These are phyloP conservation scores for Cheirogaleus medius DNA, from an alignment of 2,113 vertebrate species.

Conservation along the genomic window DNA sequence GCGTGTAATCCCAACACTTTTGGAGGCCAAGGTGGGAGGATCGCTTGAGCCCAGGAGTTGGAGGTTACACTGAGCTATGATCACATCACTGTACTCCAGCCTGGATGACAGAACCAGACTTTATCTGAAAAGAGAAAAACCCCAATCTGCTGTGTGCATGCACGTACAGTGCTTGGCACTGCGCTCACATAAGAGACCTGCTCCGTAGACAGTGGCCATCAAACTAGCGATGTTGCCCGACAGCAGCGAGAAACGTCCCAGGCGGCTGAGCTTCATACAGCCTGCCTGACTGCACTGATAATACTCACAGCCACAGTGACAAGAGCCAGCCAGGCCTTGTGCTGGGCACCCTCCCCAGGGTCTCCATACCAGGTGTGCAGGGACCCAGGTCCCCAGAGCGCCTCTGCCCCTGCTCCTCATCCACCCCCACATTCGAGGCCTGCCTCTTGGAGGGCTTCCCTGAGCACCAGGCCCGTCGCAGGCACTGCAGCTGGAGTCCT, in stretches of 20 bases:
- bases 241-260: background rate
- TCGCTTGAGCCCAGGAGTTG: background rate
- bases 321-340: background rate
- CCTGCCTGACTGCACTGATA: background rate
- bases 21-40: background rate
- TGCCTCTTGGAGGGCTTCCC: background rate
- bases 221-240: background rate
- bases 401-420: background rate
- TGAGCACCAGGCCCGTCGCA: background rate
- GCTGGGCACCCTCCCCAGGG: background rate
- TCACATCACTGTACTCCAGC: background rate
- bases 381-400: background rate
- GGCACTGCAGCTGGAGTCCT: background rate
- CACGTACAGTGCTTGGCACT: background rate
- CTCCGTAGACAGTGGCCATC: background rate
- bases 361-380: background rate
- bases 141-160: background rate
- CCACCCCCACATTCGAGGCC: background rate
- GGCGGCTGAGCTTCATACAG: background rate
- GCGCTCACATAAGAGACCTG: background rate
- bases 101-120: background rate
- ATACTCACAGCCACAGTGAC: background rate
- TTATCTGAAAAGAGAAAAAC: background rate
- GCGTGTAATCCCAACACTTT: background rate
- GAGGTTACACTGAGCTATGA: background rate